phyloP scores from a whole-genome alignment of 2,888 invertebrate species.

The Bimastos eiseni region DNA sequence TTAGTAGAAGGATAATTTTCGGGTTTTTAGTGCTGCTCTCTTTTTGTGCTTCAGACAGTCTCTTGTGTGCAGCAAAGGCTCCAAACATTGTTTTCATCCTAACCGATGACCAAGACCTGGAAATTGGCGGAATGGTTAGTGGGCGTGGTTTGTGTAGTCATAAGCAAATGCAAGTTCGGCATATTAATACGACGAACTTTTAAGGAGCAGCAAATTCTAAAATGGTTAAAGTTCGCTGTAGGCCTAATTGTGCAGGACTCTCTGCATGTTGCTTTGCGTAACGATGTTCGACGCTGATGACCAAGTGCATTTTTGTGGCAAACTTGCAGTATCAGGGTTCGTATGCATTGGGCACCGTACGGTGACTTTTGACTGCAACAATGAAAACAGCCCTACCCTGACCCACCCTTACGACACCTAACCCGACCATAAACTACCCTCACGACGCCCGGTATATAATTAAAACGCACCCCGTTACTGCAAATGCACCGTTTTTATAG shows the following conservation, averaged over 20 bases:
- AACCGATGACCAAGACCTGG: conserved; percentile 96
- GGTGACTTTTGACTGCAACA: too few relatives aligned
- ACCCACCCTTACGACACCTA: too few relatives aligned
- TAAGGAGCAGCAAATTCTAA: too few relatives aligned
- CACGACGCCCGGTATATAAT: too few relatives aligned
- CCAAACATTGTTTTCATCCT: conserved; percentile 90
- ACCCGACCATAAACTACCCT: too few relatives aligned
- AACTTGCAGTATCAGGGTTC: too few relatives aligned
- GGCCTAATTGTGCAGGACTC: neutral
- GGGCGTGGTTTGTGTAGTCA: neutral
- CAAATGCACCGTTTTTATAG: too few relatives aligned
- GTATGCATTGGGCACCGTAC: too few relatives aligned
- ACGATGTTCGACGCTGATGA: neutral
- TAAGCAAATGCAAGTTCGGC: neutral
- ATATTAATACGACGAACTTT: neutral
- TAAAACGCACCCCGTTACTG: too few relatives aligned
- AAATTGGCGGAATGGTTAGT: conserved; percentile 72
- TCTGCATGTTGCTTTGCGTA: too few relatives aligned
- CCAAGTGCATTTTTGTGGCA: neutral
- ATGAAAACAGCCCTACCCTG: too few relatives aligned
- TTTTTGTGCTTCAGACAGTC: neutral
- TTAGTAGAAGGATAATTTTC: neutral
- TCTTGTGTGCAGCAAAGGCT: conserved; percentile 65
- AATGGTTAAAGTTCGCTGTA: neutral
- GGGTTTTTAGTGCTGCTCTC: neutral